Base-by-base conservation (phyloP, 2,888 invertebrate genomes). In the Papilio protenor region DNA sequence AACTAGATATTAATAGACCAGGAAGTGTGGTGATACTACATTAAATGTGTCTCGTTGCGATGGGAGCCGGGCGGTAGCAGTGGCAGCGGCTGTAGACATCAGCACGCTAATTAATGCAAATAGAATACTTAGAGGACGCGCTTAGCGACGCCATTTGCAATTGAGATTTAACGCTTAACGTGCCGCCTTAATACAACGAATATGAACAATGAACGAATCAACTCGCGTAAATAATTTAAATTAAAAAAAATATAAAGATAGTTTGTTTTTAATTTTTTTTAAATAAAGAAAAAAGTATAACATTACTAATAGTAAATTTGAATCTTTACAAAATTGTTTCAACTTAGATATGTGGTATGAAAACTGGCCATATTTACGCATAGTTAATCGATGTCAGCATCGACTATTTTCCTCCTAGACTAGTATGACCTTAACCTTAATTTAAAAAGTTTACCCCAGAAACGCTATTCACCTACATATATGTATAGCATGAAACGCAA, bases 61-160 rank as follows among this genome's bases (percentile, higher is more conserved):
- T 40, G 18, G 55, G 40, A 75, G 55, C 33, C 33, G 66, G 40
- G 12, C 12, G 18, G 40, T 45, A n/a, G n/a, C 45, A 69, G 11
- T n/a, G 27, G 45, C n/a, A n/a, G 45, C 21, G 66, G 12, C n/a
- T 11, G 66, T 14, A 52, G 11, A 72, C 61, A 76, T 61, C 21
- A 71, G 11, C 49, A 23, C 18, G 8, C 40, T 74, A 75, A 74
- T 77, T 70, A 23, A 74, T 49, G 74, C 70, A 74, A 77, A 77
- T 74, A 45, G 73, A 74, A 77, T 70, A 59, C 74, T 59, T 70
- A 69, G 77, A 57, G 27, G 76, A 72, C 72, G 76, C 64, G 76
- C 40, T 76, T 72, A 76, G 72, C 71, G 71, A 77, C 77, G 73
- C 77, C 73, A 70, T 74, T 77, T 77, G 77, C 74, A 77, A 74